Conservation (phyloP, 2,888 invertebrate species). For the Drepanosiphum platanoidis region DNA sequence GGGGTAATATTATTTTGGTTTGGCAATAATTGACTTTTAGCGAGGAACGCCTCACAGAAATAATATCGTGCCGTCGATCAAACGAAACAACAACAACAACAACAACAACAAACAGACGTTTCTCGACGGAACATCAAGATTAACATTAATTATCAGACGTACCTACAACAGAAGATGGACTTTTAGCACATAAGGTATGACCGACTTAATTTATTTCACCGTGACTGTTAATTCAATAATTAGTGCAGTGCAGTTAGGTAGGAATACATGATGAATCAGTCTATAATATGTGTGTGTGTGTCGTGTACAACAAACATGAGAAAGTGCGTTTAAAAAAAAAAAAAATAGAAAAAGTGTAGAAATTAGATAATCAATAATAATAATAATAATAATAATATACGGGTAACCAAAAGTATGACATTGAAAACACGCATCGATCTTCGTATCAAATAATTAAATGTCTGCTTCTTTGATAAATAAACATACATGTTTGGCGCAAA, state of each 20-base stretch:
- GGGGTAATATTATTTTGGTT: background rate
- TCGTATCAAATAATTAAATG: conserved; percentile 34
- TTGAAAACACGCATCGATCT: conserved; percentile 1
- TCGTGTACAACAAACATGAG: background rate
- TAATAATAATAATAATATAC: background rate
- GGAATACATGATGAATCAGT: conserved; percentile 43
- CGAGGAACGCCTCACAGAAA: background rate
- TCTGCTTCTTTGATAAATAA: conserved; percentile 32
- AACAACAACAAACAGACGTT: background rate
- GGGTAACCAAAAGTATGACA: conserved; percentile 12
- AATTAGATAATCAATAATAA: conserved; percentile 10
- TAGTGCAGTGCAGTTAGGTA: conserved; percentile 13
- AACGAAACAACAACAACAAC: background rate
- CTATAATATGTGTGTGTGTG: conserved; percentile 25
- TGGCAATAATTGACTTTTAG: background rate
- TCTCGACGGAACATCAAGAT: background rate
- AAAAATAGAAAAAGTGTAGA: no score
- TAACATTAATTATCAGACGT: background rate
- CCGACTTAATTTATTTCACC: background rate
- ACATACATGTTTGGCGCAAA: conserved; percentile 38
- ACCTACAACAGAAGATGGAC: background rate
- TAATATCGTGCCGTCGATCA: background rate
- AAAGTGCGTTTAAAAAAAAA: background rate
- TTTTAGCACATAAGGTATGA: background rate
- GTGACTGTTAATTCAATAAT: background rate